Conservation (phyloP, 2,888 invertebrate genomes). For the Parnassius smintheus region DNA sequence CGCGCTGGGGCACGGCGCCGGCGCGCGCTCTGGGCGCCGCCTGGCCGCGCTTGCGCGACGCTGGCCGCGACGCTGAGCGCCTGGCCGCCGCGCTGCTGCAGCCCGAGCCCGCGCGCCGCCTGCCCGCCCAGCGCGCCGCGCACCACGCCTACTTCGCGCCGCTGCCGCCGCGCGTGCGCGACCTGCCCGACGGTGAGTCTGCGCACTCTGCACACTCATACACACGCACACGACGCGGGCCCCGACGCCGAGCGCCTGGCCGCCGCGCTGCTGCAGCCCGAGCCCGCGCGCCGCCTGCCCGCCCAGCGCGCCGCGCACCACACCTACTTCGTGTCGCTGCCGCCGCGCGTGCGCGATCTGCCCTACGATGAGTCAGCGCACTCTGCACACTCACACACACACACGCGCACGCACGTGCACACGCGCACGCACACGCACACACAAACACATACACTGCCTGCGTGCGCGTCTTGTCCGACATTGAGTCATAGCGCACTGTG, state of each 20-base stretch:
- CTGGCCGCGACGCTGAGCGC: constrained; percentile 92
- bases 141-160: constrained; percentile 94
- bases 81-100: constrained; percentile 92
- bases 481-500: too few species aligned
- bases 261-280: constrained; percentile 89
- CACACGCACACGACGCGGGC: constrained; percentile 86
- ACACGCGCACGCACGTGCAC: too few species aligned
- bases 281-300: constrained; percentile 92
- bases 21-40: constrained; percentile 90
- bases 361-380: too few species aligned
- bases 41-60: constrained; percentile 94
- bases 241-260: constrained; percentile 94
- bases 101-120: constrained; percentile 91
- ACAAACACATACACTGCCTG: too few species aligned
- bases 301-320: constrained; percentile 81
- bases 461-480: too few species aligned
- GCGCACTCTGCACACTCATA: not conserved
- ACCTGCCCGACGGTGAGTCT: constrained; percentile 93
- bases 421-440: too few species aligned
- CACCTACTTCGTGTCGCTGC: constrained; percentile 67
- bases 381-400: too few species aligned
- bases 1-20: constrained; percentile 83
- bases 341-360: constrained; percentile 67
- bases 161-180: constrained; percentile 93
- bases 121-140: constrained; percentile 93